Conservation (phyloP, 1,140 invertebrate species). For the Pseudomyrmex sp. region DNA sequence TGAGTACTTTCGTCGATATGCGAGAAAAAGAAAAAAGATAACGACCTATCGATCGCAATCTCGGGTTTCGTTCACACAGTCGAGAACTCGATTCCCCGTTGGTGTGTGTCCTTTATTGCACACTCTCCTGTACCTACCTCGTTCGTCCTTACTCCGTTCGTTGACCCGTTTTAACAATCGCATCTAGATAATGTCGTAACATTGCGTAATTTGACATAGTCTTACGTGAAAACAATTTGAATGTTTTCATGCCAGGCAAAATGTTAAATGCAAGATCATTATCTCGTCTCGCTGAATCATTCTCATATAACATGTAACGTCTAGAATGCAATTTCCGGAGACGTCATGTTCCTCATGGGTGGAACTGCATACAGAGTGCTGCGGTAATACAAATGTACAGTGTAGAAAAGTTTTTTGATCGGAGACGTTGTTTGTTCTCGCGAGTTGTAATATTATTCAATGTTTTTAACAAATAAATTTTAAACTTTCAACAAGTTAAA, state of each 20-base stretch:
- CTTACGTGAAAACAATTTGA: constrained; percentile 32
- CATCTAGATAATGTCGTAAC: constrained; percentile 40
- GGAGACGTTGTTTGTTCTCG: background rate
- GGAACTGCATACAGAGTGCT: constrained; percentile 44
- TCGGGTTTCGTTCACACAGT: constrained; percentile 29
- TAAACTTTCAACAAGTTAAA: background rate
- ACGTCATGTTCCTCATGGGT: constrained; percentile 37
- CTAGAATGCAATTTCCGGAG: constrained; percentile 40
- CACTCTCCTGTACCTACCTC: constrained; percentile 6
- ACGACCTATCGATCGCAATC: constrained; percentile 54
- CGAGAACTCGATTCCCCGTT: constrained; percentile 51
- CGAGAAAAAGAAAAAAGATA: constrained; percentile 28
- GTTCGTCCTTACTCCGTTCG: constrained; percentile 20
- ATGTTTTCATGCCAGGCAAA: constrained; percentile 19
- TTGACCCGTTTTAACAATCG: constrained; percentile 34
- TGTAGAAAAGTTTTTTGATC: no score
- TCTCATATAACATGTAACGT: constrained; percentile 44
- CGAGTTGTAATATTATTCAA: background rate
- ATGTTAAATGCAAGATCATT: constrained; percentile 39
- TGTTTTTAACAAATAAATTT: background rate
- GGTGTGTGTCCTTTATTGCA: constrained; percentile 47
- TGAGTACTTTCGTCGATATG: constrained; percentile 33
- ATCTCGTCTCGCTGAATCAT: constrained; percentile 49
- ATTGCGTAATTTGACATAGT: constrained; percentile 19
- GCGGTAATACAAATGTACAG: background rate